Percentiles rank a stretch among this genome's conserved stretches.
phyloP scores from a whole-genome alignment of 2,797 vertebrate species.

The Anomalospiza imberbis region DNA sequence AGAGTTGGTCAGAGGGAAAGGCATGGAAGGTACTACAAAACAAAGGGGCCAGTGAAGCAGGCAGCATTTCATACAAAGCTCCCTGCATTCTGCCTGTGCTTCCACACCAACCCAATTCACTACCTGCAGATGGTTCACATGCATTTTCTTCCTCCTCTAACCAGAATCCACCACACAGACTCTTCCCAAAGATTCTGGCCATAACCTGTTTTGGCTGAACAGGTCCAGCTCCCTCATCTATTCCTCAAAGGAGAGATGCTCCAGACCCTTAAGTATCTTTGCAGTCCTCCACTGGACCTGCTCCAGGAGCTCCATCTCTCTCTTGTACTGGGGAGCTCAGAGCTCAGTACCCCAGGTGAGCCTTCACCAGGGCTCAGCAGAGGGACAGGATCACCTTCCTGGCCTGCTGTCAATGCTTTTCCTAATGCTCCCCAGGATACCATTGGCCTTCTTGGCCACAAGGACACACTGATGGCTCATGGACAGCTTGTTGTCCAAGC shows the following conservation, averaged over 20 bases:
- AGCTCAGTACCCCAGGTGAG: not conserved
- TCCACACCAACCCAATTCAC: not conserved
- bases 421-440: not conserved
- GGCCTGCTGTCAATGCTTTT: not conserved
- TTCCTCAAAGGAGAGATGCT: not conserved
- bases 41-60: not conserved
- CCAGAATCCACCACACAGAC: not conserved
- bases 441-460: not conserved
- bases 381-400: not conserved
- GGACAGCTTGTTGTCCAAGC: not conserved
- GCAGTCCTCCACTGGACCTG: not conserved
- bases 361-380: not conserved
- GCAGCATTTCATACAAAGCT: not conserved
- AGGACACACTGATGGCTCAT: not conserved
- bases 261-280: too few relatives aligned
- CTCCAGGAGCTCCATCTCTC: not conserved
- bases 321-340: not conserved
- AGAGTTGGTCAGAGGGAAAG: not conserved
- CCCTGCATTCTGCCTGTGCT: not conserved
- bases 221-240: not conserved
- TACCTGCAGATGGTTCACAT: not conserved
- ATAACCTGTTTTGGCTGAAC: not conserved
- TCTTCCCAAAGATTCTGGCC: not conserved
- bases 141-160: not conserved
- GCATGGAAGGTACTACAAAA: not conserved